These are phyloP conservation scores for Paralichthys olivaceus DNA, from an alignment of 2,113 vertebrate genomes.

Conservation along the genomic window DNA sequence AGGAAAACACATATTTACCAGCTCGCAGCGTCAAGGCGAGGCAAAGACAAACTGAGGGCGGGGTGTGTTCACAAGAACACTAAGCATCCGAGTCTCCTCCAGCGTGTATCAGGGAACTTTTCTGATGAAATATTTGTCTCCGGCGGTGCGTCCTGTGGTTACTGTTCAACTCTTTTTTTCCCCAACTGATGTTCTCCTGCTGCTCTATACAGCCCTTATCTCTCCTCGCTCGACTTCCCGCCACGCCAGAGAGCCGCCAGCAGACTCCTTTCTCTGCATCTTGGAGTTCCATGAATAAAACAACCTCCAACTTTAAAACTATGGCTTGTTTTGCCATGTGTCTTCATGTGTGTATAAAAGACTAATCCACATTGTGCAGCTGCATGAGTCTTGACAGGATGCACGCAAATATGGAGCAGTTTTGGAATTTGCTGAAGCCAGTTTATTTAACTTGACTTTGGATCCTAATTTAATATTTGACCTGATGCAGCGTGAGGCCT, in stretches of 20 bases:
- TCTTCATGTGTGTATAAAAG: conserved; percentile 19
- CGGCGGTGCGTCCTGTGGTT: conserved; percentile 56
- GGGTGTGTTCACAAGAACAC: conserved; percentile 42
- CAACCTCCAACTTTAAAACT: conserved; percentile 44
- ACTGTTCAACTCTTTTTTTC: conserved; percentile 49
- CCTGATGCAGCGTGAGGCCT: neutral
- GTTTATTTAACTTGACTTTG: conserved; percentile 13
- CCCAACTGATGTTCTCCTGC: conserved; percentile 40
- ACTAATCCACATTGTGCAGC: conserved; percentile 20
- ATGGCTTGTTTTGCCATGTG: conserved; percentile 7
- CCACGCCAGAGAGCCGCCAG: conserved; percentile 53
- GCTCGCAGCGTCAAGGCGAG: conserved; percentile 24
- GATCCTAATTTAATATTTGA: conserved; percentile 6
- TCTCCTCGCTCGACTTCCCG: conserved; percentile 62
- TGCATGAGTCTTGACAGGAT: conserved; percentile 2
- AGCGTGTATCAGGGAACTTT: conserved; percentile 41
- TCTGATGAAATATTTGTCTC: conserved; percentile 67
- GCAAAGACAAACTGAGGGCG: conserved; percentile 50
- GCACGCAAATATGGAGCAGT: neutral
- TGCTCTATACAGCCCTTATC: conserved; percentile 57
- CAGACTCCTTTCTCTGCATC: conserved; percentile 38
- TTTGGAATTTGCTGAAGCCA: neutral
- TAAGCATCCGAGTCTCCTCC: conserved; percentile 27
- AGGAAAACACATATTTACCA: conserved; percentile 74
- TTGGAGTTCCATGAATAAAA: conserved; percentile 67